A percentile compares a stretch with the other conserved stretches of the same genome.
phyloP scores from a whole-genome alignment of 2,888 invertebrate species.

The Netelia virgata region DNA sequence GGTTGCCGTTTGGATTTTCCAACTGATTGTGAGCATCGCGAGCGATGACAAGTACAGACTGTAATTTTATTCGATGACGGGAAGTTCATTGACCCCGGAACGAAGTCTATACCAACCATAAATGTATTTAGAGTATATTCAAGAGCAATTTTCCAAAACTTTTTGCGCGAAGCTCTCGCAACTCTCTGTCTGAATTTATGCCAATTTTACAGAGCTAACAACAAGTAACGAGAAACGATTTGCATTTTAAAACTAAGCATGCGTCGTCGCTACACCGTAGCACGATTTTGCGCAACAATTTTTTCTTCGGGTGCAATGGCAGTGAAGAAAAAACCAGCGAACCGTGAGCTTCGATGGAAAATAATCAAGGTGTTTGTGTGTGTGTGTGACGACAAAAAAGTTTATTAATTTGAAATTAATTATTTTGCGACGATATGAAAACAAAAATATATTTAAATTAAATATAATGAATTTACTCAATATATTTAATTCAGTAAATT shows the following conservation, averaged over 20 bases:
- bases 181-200: too few relatives aligned
- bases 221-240: too few relatives aligned
- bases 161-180: background rate
- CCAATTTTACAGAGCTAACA: too few relatives aligned
- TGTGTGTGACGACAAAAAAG: background rate
- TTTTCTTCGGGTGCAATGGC: background rate
- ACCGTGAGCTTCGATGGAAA: constrained; percentile 38
- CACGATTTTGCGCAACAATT: constrained; percentile 22
- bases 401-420: background rate
- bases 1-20: too few relatives aligned
- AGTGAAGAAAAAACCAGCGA: constrained; percentile 34
- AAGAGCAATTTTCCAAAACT: too few relatives aligned
- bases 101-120: background rate
- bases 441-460: too few relatives aligned
- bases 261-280: background rate
- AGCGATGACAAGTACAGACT: too few relatives aligned
- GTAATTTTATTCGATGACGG: background rate
- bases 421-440: too few relatives aligned
- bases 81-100: background rate
- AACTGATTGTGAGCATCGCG: too few relatives aligned
- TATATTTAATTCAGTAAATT: background rate
- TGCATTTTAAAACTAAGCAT: background rate
- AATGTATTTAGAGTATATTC: background rate
- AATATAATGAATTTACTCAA: too few relatives aligned
- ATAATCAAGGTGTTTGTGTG: background rate